Conservation (phyloP, 2,113 vertebrate genomes). For the Ceratotherium simum region DNA sequence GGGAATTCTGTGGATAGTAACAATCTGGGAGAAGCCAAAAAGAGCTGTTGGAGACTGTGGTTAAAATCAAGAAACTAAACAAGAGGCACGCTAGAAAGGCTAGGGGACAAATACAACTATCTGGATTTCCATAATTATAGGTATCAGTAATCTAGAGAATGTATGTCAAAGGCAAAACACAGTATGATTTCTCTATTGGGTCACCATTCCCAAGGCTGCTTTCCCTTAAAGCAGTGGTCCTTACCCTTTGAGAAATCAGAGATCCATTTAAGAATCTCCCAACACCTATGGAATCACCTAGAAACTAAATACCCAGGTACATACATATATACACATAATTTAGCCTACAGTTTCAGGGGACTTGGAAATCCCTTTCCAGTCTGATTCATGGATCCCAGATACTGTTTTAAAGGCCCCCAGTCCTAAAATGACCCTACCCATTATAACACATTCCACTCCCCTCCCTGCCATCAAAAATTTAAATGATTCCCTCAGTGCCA, state of each 20-base stretch:
- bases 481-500: not conserved
- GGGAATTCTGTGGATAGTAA: not conserved
- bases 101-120: not conserved
- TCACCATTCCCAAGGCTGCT: not conserved
- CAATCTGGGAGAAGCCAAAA: not conserved
- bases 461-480: not conserved
- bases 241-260: not conserved
- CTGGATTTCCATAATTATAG: not conserved
- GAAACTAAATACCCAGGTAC: not conserved
- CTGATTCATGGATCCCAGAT: not conserved
- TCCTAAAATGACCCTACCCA: not conserved
- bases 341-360: not conserved
- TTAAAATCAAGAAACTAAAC: conserved; percentile 12
- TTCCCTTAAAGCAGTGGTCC: not conserved
- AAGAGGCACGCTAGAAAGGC: not conserved
- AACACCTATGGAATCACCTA: not conserved
- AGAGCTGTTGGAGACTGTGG: not conserved
- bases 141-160: not conserved
- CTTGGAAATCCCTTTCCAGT: not conserved
- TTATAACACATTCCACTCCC: not conserved
- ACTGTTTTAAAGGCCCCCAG: not conserved
- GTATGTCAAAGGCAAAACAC: not conserved
- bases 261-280: not conserved
- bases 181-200: not conserved
- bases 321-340: not conserved